Percentiles rank a stretch among this genome's conserved stretches.
Evolutionary conservation across 2,797 vertebrate species (phyloP).

Genomic region (Sphenopsis melanotis): DNA sequence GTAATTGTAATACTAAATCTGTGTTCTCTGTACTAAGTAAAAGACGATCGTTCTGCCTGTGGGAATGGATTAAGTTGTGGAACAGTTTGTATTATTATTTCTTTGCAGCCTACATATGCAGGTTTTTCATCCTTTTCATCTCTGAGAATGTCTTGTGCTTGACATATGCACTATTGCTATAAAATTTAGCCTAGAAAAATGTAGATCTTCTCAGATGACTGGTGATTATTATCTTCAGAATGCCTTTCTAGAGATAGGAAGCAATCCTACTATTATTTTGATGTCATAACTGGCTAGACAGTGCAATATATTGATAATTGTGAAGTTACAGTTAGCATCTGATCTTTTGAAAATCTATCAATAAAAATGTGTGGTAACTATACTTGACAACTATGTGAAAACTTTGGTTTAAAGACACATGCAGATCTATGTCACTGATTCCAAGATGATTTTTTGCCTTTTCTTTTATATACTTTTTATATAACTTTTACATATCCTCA

Average conservation of each 20-base stretch:
- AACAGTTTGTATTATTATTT: neutral
- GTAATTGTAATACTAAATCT: neutral
- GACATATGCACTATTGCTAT: neutral
- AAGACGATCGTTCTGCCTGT: neutral
- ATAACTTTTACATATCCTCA: neutral
- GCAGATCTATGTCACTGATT: neutral
- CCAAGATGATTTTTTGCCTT: neutral
- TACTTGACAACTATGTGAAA: neutral
- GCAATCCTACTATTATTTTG: neutral
- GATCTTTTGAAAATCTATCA: neutral
- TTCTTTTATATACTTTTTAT: neutral
- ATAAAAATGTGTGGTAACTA: neutral
- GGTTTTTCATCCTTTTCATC: neutral
- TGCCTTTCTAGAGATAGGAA: neutral
- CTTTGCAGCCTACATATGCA: neutral
- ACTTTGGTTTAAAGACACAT: neutral
- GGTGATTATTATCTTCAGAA: neutral
- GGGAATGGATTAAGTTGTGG: neutral
- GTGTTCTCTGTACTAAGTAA: neutral
- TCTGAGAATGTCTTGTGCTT: neutral
- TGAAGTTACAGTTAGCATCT: neutral
- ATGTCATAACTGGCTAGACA: neutral
- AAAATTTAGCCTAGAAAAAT: neutral
- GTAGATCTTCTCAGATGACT: neutral
- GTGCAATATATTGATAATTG: neutral